Base-by-base conservation (phyloP, 2,888 invertebrate species). In the Latrodectus elegans region DNA sequence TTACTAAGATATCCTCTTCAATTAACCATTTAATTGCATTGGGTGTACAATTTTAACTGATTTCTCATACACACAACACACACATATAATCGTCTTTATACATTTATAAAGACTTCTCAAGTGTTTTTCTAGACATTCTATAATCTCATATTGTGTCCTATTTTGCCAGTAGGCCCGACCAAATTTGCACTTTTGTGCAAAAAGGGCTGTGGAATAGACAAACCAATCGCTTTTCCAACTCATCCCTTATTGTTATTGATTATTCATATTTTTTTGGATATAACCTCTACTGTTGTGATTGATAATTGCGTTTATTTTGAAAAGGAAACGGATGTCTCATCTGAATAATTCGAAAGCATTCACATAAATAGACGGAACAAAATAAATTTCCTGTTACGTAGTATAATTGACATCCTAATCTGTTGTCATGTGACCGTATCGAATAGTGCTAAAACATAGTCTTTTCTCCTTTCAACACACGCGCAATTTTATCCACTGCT, bases 391-490 rank as follows among this genome's bases (percentile, higher is more conserved):
- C 86, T 87, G 81, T 81, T 74, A 71, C 71, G 38, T 10, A 15
- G n/a, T 60, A 75, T 86, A 86, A 86, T 86, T 86, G 86, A 86
- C 86, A 86, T 86, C 86, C 86, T 86, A 80, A 76, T 81, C 55
- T 79, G 86, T 87, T 87, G 86, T 87, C 86, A 81, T 77, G 86
- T 81, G 68, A 87, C 81, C 86, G 81, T 82, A 87, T 87, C 77
- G 81, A 87, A 77, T 87, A 81, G 81, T 81, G 86, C 81, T 87
- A 81, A 77, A 87, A 81, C 86, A 77, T 81, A 87, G 81, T 87
- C 86, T 87, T 76, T 38, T 38, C 38, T 6, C 38, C 38, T 38
- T 81, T 73, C 81, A 81, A 65, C 86, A 87, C 86, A 81, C 86
- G 77, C 86, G 64, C 22, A n/a, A 49, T 1, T 38, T n/a, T 38